Evolutionary conservation across 2,797 vertebrate species (phyloP).

Genomic region (Galago senegalensis): DNA sequence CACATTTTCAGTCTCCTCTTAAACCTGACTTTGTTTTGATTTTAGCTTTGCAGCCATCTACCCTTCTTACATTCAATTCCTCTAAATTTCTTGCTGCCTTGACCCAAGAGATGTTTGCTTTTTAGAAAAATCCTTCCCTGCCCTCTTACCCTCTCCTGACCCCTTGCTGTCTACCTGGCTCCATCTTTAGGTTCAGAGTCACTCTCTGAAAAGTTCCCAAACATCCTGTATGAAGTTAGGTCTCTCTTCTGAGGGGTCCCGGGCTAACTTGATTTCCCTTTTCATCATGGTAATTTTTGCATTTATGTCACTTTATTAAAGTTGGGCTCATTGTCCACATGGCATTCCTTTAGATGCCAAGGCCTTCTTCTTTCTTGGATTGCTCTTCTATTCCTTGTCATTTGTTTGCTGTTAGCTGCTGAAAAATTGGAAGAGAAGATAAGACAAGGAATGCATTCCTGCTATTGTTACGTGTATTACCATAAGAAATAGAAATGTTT

Average conservation of each 20-base stretch:
- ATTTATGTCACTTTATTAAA: background rate
- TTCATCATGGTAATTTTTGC: background rate
- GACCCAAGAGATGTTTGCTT: background rate
- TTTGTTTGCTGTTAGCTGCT: background rate
- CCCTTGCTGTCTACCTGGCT: background rate
- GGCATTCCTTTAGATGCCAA: background rate
- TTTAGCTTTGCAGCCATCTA: background rate
- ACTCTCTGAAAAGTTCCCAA: background rate
- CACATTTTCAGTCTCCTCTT: background rate
- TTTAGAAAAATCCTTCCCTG: background rate
- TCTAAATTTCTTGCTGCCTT: constrained; percentile 1
- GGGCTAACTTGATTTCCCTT: background rate
- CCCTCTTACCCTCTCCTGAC: background rate
- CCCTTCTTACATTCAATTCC: background rate
- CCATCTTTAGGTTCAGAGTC: background rate
- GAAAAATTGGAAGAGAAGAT: background rate
- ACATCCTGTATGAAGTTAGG: background rate
- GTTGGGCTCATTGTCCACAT: background rate
- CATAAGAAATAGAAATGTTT: background rate
- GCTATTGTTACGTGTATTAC: background rate
- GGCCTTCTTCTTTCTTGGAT: background rate
- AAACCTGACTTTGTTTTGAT: background rate
- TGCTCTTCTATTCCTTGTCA: background rate
- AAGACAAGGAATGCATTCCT: background rate
- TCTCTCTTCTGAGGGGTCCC: background rate